These are phyloP conservation scores for Gymnorhina tibicen DNA, from an alignment of 2,113 vertebrate genomes.

Conservation along the genomic window DNA sequence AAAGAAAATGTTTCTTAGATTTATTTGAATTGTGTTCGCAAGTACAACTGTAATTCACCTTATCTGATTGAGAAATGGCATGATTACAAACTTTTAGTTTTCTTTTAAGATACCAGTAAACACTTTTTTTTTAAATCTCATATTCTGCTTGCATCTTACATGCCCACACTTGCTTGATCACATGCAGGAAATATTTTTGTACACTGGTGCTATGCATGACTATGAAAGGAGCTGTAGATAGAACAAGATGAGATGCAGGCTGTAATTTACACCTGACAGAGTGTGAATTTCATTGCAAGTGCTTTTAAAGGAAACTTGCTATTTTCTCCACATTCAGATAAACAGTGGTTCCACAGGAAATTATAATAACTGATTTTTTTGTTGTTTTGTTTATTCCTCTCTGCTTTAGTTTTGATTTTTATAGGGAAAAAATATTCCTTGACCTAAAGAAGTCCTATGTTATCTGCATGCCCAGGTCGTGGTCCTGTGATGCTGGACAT, in stretches of 20 bases:
- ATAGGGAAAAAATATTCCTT: background rate
- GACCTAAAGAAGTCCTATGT: background rate
- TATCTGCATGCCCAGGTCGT: background rate
- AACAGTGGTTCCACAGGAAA: background rate
- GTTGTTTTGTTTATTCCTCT: background rate
- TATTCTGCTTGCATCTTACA: slow-evolving; percentile 12
- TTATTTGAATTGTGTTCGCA: background rate
- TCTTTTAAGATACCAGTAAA: slow-evolving; percentile 8
- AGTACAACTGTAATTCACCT: background rate
- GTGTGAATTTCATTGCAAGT: slow-evolving; percentile 25
- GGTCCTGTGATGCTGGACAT: background rate
- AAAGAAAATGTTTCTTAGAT: background rate
- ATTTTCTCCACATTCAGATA: background rate
- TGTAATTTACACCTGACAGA: slow-evolving; percentile 59
- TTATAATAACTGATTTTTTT: background rate
- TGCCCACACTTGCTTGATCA: slow-evolving; percentile 1
- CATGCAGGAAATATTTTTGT: slow-evolving; percentile 44
- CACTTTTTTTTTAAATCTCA: background rate
- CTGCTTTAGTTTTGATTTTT: background rate
- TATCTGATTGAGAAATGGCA: background rate
- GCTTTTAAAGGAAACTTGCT: slow-evolving; percentile 30
- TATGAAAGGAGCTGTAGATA: slow-evolving; percentile 37
- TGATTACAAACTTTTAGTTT: background rate
- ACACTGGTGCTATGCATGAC: slow-evolving; percentile 6
- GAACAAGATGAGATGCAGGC: slow-evolving; percentile 30